A percentile compares a stretch with the other conserved stretches of the same genome.
Conservation (phyloP, 1,140 invertebrate species). For the Anoplolepis gracilipes region DNA sequence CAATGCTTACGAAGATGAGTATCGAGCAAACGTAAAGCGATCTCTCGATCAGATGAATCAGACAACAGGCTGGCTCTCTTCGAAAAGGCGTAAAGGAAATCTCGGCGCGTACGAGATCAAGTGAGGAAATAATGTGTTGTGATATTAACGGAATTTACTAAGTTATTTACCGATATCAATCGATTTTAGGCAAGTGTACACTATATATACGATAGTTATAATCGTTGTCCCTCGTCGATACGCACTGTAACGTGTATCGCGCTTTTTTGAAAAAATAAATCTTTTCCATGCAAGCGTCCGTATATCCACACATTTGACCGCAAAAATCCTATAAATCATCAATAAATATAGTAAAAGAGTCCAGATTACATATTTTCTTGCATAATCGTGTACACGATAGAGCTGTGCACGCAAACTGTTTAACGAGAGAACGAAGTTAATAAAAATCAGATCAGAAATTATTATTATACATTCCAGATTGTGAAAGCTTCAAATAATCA, state of each 20-base stretch:
- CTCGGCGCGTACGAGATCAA: constrained; percentile 80
- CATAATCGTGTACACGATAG: neutral
- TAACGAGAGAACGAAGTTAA: neutral
- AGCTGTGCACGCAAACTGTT: neutral
- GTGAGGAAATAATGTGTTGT: constrained; percentile 83
- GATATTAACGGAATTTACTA: constrained; percentile 85
- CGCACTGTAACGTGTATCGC: constrained; percentile 83
- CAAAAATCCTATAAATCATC: neutral
- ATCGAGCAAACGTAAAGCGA: constrained; percentile 83
- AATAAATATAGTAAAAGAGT: constrained; percentile 17
- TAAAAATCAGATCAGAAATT: constrained; percentile 38
- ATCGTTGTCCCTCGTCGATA: constrained; percentile 83
- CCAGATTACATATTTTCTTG: neutral
- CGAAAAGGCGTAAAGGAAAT: constrained; percentile 77
- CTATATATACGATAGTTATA: constrained; percentile 81
- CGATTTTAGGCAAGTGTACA: constrained; percentile 84
- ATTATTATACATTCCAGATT: neutral
- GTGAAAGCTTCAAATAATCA: constrained; percentile 12
- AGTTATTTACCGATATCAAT: constrained; percentile 84
- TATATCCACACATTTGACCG: neutral
- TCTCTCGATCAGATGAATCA: constrained; percentile 75
- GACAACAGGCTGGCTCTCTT: constrained; percentile 70
- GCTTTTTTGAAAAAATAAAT: constrained; percentile 84
- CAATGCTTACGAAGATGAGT: constrained; percentile 82
- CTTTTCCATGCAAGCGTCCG: constrained; percentile 80